Base-by-base conservation (phyloP, 2,113 vertebrate genomes). In the Lagopus leucura region DNA sequence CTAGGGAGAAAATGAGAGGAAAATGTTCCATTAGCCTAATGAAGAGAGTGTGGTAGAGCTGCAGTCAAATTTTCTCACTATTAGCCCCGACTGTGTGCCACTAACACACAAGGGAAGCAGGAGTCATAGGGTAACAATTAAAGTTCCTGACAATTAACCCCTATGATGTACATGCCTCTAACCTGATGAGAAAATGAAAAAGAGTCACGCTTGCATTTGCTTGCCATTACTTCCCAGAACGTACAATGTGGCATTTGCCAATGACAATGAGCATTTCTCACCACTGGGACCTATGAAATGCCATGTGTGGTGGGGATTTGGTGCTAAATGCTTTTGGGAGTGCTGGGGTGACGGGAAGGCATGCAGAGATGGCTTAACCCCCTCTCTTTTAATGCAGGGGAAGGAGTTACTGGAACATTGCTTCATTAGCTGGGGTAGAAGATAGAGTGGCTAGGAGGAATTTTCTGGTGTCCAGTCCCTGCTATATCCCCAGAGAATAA, bases 21-120 rank as follows among this genome's bases (percentile, higher is more conserved):
- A 98, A 98, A 94, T 98, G 98, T 97, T 98, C 98, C 98, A 98
- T 98, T 98, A 98, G 97, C 96, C 95, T 96, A 98, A 98, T 98
- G 97, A 97, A 98, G 97, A 98, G 97, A 97, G 97, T 89, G 93
- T 57, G 75, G 87, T 93, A 64, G 95, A 95, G 95, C 93, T 95
- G 20, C 92, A 96, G 94, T 90, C 91, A 93, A 85, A 96, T 97
- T 98, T 97, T 96, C 97, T 97, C 97, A 96, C 97, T 97, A 96
- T 97, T 98, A 98, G 97, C 94, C 95, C 97, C 97, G 83, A 95
- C 36, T 84, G 97, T 67, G 96, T 94, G 92, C 96, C 96, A 96
- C 96, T 94, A 95, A 94, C 94, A 81, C 97, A 91, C 6, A 45
- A 90, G 97, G 96, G 96, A 96, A 92, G 94, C 90, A 92, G 38